phyloP scores from a whole-genome alignment of 2,888 invertebrate species.

The Lochmaea capreae region DNA sequence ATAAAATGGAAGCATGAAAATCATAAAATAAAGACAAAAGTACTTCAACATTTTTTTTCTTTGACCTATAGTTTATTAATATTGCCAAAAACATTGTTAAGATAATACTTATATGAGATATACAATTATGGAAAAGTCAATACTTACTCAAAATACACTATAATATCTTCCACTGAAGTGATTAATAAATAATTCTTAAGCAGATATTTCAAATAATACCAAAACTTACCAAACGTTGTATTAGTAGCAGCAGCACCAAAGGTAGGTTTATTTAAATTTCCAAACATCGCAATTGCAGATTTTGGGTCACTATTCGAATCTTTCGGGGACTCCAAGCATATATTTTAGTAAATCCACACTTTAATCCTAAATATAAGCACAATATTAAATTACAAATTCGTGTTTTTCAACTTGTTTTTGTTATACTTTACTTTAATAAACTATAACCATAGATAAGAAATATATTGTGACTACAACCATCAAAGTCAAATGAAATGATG shows the following conservation, averaged over 20 bases:
- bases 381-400: neutral
- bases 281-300: constrained; percentile 50
- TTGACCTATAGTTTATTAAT: neutral
- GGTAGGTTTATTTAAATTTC: constrained; percentile 55
- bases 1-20: neutral
- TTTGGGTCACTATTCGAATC: neutral
- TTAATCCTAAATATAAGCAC: neutral
- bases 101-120: neutral
- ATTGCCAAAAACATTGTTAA: neutral
- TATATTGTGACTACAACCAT: too few relatives aligned
- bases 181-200: neutral
- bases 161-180: too few relatives aligned
- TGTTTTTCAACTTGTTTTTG: neutral
- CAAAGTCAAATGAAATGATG: too few relatives aligned
- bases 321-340: neutral
- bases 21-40: neutral
- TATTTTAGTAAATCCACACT: neutral
- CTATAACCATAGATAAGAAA: neutral
- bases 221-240: constrained; percentile 63
- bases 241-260: constrained; percentile 59
- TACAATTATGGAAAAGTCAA: neutral
- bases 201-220: constrained; percentile 5
- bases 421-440: neutral
- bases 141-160: neutral
- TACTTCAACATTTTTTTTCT: too few relatives aligned